These are phyloP conservation scores for Fabriciana adippe DNA, from an alignment of 2,888 invertebrate species.

Conservation along the genomic window DNA sequence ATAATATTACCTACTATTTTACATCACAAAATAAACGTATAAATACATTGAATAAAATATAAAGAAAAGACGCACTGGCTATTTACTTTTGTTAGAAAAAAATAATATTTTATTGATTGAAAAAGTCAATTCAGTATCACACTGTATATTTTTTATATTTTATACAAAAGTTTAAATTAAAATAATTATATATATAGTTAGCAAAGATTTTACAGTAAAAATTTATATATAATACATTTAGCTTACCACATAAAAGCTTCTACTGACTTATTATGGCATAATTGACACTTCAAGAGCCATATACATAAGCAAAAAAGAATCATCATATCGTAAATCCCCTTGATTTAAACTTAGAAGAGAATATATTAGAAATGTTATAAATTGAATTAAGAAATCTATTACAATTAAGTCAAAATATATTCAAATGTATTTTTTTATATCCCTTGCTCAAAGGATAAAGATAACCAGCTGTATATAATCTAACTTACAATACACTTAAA, in stretches of 20 bases:
- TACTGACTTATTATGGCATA: constrained; percentile 27
- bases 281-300: constrained; percentile 31
- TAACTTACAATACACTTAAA: constrained; percentile 71
- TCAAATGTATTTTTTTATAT: constrained; percentile 1
- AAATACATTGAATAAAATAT: too few relatives aligned
- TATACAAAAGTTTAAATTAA: not conserved
- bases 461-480: constrained; percentile 44
- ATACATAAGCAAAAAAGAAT: constrained; percentile 6
- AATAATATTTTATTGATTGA: too few relatives aligned
- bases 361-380: constrained; percentile 20
- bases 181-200: not conserved
- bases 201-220: constrained; percentile 4
- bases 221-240: constrained; percentile 17
- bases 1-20: too few relatives aligned
- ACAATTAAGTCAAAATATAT: not conserved
- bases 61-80: too few relatives aligned
- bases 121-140: too few relatives aligned
- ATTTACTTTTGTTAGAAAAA: too few relatives aligned
- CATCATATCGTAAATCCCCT: constrained; percentile 6
- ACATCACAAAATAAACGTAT: too few relatives aligned
- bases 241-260: constrained; percentile 21
- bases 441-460: constrained; percentile 18
- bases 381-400: not conserved
- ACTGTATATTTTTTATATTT: too few relatives aligned
- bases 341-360: constrained; percentile 15